Percentiles rank a stretch among this genome's conserved stretches.
Conservation (phyloP, 2,797 vertebrate species). For the Pelobates cultripes region DNA sequence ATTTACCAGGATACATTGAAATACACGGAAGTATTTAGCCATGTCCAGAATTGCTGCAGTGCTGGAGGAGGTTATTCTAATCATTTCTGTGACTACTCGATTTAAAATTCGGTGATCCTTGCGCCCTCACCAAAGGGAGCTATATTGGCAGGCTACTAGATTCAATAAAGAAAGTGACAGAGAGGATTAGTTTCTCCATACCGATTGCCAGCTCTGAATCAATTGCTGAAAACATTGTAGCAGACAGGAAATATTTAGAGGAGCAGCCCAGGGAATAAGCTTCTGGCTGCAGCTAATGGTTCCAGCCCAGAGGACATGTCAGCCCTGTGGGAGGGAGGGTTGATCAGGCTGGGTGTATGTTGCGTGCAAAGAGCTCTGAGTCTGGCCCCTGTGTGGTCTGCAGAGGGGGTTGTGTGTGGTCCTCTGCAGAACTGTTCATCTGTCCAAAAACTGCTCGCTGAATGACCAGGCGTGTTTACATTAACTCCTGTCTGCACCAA, state of each 20-base stretch:
- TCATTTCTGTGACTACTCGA: no score
- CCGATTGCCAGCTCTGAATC: background rate
- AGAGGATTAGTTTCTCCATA: background rate
- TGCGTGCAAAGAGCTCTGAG: conserved; percentile 81
- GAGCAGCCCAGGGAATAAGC: background rate
- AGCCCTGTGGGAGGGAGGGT: conserved; percentile 67
- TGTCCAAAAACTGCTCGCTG: conserved; percentile 96
- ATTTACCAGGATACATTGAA: no score
- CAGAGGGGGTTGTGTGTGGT: conserved; percentile 80
- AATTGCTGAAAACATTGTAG: conserved; percentile 9
- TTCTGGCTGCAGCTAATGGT: conserved; percentile 48
- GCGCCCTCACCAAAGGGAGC: no score
- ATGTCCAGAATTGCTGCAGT: no score
- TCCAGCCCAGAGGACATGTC: conserved; percentile 67
- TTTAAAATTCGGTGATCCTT: no score
- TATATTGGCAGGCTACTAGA: no score
- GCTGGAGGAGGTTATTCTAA: no score
- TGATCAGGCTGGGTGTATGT: conserved; percentile 70
- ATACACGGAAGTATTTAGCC: no score
- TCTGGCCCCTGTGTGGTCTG: conserved; percentile 82
- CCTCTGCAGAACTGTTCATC: conserved; percentile 86
- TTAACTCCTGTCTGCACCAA: conserved; percentile 97
- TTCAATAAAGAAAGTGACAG: no score
- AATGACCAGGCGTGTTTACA: conserved; percentile 98
- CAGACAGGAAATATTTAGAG: conserved; percentile 34